Conservation (phyloP, 2,113 vertebrate genomes). For the Lamprologus speciosus region DNA sequence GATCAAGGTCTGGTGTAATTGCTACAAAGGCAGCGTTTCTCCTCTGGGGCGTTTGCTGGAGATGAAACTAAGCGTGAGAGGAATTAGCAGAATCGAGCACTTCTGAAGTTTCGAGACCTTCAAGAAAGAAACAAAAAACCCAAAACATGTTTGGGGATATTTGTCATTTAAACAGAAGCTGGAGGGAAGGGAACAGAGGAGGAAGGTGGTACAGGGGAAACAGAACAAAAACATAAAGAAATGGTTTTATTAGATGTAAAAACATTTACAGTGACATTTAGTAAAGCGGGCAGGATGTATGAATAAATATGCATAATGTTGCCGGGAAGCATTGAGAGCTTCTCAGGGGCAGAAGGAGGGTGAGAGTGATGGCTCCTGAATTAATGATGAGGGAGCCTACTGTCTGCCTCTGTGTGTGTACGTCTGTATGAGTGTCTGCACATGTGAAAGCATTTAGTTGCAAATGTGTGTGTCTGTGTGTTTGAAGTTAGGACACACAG, state of each 20-base stretch:
- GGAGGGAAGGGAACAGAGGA: neutral
- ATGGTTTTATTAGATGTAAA: conserved; percentile 61
- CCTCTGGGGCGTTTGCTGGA: conserved; percentile 24
- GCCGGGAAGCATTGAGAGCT: conserved; percentile 60
- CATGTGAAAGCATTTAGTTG: conserved; percentile 41
- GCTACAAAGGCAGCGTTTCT: conserved; percentile 35
- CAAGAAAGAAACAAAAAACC: neutral
- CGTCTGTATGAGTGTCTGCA: conserved; percentile 19
- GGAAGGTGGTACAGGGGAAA: neutral
- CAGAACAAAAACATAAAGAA: conserved; percentile 48
- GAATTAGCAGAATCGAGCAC: conserved; percentile 49
- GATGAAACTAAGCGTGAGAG: conserved; percentile 54
- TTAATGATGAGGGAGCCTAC: conserved; percentile 68
- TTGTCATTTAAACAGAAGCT: conserved; percentile 4
- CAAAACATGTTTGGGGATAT: neutral
- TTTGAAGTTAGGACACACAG: neutral
- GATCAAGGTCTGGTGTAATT: conserved; percentile 46
- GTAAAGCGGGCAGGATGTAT: conserved; percentile 52
- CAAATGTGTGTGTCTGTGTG: conserved; percentile 1
- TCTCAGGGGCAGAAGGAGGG: conserved; percentile 62
- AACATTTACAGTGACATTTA: conserved; percentile 73
- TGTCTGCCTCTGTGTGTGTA: conserved; percentile 50
- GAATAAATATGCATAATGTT: conserved; percentile 74
- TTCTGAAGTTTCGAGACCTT: conserved; percentile 41
- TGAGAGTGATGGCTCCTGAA: conserved; percentile 67